These are phyloP conservation scores for Dasypogon diadema DNA, from an alignment of 2,888 invertebrate species.

Conservation along the genomic window DNA sequence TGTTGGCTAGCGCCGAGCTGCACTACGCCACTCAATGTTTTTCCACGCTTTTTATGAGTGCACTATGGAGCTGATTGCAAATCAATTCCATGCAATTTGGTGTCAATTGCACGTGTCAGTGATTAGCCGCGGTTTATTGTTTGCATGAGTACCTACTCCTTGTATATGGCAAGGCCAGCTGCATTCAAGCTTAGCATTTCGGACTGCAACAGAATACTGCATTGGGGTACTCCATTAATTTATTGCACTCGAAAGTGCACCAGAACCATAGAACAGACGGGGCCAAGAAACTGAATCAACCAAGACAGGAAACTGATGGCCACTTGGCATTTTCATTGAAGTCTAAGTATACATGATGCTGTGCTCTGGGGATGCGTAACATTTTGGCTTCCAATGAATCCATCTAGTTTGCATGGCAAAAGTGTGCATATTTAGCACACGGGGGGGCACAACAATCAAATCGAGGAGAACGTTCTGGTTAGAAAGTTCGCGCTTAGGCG, in stretches of 20 bases:
- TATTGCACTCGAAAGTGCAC: not conserved
- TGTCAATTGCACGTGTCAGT: conserved; percentile 21
- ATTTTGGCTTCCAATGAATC: conserved; percentile 4
- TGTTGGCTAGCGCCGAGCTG: not conserved
- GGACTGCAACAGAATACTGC: not conserved
- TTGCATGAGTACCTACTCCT: conserved; percentile 1
- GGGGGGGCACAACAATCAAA: not conserved
- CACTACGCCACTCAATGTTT: not conserved
- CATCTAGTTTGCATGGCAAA: conserved; percentile 25
- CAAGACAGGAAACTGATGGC: conserved; percentile 1
- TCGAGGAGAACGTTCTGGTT: conserved; percentile 30
- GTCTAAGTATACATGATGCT: conserved; percentile 14
- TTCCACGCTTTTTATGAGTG: not conserved
- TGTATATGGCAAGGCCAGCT: not conserved
- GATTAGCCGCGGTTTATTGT: conserved; percentile 26
- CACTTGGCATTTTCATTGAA: conserved; percentile 31
- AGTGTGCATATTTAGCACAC: conserved; percentile 33
- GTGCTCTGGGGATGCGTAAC: conserved; percentile 6
- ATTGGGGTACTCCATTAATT: conserved; percentile 28
- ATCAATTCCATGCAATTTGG: not conserved
- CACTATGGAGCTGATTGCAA: not conserved
- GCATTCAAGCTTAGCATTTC: not conserved
- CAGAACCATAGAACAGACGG: not conserved
- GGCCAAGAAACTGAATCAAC: conserved; percentile 13
- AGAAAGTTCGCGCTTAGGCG: conserved; percentile 14